Conservation (phyloP, 1,140 invertebrate genomes). For the Ditylenchus dipsaci region DNA sequence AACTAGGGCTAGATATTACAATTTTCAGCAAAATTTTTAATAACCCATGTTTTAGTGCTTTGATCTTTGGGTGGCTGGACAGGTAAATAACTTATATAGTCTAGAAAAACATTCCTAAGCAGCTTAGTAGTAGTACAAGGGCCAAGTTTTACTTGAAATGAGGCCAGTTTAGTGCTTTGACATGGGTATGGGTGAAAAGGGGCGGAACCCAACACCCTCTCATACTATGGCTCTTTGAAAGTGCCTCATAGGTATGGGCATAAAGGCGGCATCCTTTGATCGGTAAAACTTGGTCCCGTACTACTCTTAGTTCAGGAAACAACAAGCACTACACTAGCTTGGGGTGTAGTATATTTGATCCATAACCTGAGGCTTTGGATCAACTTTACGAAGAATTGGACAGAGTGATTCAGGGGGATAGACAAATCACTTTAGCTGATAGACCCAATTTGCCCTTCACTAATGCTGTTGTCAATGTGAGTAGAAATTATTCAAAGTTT, state of each 20-base stretch:
- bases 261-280: too few species aligned
- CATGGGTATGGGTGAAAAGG: too few species aligned
- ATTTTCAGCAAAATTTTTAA: background rate
- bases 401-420: background rate
- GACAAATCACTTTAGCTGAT: background rate
- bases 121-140: too few species aligned
- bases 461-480: background rate
- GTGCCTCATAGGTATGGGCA: too few species aligned
- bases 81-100: background rate
- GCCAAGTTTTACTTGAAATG: too few species aligned
- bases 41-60: background rate
- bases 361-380: background rate
- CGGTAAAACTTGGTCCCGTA: too few species aligned
- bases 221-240: too few species aligned
- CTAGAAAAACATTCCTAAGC: background rate
- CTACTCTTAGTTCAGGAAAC: too few species aligned
- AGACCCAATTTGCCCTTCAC: slow-evolving; percentile 5
- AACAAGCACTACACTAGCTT: background rate
- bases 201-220: too few species aligned
- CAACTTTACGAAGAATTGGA: slow-evolving; percentile 1
- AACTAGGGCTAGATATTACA: too few species aligned
- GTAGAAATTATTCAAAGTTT: background rate
- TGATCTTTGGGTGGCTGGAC: background rate
- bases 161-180: too few species aligned
- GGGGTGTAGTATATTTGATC: slow-evolving; percentile 5